A percentile compares a stretch with the other conserved stretches of the same genome.
Evolutionary conservation across 2,113 vertebrate genomes (phyloP).

Genomic region (Tauraco erythrolophus): DNA sequence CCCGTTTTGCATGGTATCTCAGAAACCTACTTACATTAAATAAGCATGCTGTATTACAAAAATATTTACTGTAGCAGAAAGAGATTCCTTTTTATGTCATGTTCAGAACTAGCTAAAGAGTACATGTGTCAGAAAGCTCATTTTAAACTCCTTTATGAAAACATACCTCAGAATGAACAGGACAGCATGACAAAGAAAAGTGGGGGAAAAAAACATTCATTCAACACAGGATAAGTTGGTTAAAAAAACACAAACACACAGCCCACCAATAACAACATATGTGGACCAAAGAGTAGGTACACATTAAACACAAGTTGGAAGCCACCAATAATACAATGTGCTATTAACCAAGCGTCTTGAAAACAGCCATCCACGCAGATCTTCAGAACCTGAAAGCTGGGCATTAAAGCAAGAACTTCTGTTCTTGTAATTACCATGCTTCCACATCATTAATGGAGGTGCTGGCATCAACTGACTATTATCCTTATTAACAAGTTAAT

Average conservation of each 20-base stretch:
- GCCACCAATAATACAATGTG: background rate
- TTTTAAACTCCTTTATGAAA: slow-evolving; percentile 2
- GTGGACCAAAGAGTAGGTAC: background rate
- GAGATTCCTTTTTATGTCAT: background rate
- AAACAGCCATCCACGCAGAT: background rate
- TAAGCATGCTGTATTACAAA: slow-evolving; percentile 18
- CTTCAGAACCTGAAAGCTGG: background rate
- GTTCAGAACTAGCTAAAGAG: slow-evolving; percentile 18
- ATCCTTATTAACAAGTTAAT: background rate
- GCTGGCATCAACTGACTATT: background rate
- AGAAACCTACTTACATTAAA: slow-evolving; percentile 35
- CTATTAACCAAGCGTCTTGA: background rate
- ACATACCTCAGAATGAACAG: background rate
- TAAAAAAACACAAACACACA: too few relatives aligned
- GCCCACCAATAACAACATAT: too few relatives aligned
- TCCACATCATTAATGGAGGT: background rate
- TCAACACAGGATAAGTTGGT: background rate
- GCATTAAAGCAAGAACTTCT: background rate
- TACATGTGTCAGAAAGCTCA: background rate
- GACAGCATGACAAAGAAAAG: background rate
- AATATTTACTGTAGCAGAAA: slow-evolving; percentile 47
- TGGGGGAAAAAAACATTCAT: rapidly evolving
- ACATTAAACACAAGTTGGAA: background rate
- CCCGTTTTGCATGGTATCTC: background rate
- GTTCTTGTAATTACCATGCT: background rate